Conservation (phyloP, 2,113 vertebrate species). For the Stigmatopora argus region DNA sequence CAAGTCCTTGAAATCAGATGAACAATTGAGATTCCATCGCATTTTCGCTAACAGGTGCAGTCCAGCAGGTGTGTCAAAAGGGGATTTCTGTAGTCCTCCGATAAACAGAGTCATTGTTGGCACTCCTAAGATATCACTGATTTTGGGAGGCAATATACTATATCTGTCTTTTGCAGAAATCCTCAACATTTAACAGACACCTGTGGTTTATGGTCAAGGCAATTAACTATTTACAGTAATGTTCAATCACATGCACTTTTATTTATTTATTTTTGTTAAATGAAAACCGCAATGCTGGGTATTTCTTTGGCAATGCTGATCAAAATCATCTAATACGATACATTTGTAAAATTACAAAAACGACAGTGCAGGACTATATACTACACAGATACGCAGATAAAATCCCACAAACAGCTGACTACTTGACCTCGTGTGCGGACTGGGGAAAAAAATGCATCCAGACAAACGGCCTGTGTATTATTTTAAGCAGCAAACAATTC, state of each 20-base stretch:
- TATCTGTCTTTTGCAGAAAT: background rate
- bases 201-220: background rate
- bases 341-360: background rate
- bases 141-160: background rate
- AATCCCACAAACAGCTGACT: background rate
- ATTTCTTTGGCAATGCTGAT: background rate
- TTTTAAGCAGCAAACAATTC: too few relatives aligned
- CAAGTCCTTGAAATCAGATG: slow-evolving; percentile 33
- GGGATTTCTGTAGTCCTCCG: background rate
- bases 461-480: too few relatives aligned
- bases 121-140: background rate
- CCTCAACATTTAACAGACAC: background rate
- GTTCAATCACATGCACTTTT: background rate
- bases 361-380: background rate
- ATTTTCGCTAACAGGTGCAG: slow-evolving; percentile 11
- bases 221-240: background rate
- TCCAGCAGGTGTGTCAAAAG: background rate
- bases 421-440: background rate
- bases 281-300: background rate
- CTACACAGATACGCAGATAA: background rate
- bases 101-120: background rate
- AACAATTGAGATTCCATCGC: slow-evolving; percentile 35
- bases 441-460: too few relatives aligned
- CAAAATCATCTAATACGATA: background rate
- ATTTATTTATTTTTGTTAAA: background rate